Conservation (phyloP, 2,113 vertebrate genomes). For the Sturnira hondurensis region DNA sequence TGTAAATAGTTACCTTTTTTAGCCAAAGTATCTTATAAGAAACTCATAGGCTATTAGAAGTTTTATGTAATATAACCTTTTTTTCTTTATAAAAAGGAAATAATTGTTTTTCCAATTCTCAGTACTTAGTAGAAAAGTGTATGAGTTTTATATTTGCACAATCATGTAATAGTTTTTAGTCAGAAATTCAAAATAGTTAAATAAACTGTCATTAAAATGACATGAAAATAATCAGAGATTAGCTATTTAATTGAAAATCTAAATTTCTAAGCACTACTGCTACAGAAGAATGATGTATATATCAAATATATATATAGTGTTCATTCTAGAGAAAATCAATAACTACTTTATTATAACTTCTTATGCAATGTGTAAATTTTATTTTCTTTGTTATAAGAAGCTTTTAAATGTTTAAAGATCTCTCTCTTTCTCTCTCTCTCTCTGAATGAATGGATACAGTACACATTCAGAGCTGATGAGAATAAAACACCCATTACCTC, state of each 20-base stretch:
- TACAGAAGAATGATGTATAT: slow-evolving; percentile 64
- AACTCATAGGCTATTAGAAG: neutral
- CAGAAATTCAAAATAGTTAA: slow-evolving; percentile 74
- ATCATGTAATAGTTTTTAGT: neutral
- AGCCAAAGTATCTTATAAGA: neutral
- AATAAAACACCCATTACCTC: neutral
- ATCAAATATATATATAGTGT: slow-evolving; percentile 56
- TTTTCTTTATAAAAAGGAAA: neutral
- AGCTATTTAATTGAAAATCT: slow-evolving; percentile 78
- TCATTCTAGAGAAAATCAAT: slow-evolving; percentile 77
- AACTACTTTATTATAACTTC: slow-evolving; percentile 75
- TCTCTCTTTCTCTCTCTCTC: neutral
- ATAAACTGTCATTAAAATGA: slow-evolving; percentile 72
- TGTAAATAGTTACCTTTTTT: neutral
- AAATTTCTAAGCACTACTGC: slow-evolving; percentile 70
- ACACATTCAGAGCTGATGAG: neutral
- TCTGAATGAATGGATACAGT: neutral
- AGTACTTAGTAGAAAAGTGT: neutral
- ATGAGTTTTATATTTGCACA: neutral
- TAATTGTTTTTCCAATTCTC: neutral
- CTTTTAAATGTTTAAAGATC: slow-evolving; percentile 42
- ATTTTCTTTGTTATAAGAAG: slow-evolving; percentile 62
- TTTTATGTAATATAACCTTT: neutral
- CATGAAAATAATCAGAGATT: slow-evolving; percentile 70
- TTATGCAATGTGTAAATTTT: slow-evolving; percentile 69